phyloP scores from a whole-genome alignment of 2,797 vertebrate genomes.

The Gobio occitaniae region DNA sequence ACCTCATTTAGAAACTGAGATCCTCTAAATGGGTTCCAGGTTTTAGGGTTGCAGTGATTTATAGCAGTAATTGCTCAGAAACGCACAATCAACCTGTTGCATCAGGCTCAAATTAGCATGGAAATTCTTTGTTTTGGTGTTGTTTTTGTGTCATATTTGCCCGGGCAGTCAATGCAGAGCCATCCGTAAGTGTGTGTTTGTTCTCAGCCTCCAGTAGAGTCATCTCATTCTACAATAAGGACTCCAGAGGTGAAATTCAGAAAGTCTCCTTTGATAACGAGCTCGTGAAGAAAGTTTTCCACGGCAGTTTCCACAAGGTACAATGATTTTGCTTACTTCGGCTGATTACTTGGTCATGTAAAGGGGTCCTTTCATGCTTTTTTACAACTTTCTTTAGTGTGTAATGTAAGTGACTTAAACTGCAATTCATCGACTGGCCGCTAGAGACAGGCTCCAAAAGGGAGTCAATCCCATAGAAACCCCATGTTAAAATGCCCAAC shows the following conservation, averaged over 20 bases:
- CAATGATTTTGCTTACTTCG: neutral
- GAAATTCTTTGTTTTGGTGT: conserved; percentile 13
- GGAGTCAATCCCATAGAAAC: no score
- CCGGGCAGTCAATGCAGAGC: neutral
- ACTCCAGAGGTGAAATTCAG: conserved; percentile 92
- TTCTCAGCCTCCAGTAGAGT: conserved; percentile 90
- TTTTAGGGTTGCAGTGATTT: conserved; percentile 44
- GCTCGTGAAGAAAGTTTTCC: conserved; percentile 92
- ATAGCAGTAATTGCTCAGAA: conserved; percentile 46
- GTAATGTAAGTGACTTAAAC: no score
- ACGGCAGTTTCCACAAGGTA: conserved; percentile 99
- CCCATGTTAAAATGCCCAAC: no score
- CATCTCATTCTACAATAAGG: conserved; percentile 97
- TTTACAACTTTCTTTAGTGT: neutral
- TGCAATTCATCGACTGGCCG: no score
- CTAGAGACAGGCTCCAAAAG: no score
- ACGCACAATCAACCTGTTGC: neutral
- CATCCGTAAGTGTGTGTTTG: neutral
- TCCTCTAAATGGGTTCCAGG: conserved; percentile 50
- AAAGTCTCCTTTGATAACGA: conserved; percentile 90
- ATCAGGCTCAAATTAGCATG: conserved; percentile 5
- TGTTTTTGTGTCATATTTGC: neutral
- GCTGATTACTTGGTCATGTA: neutral
- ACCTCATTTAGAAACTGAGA: conserved; percentile 40
- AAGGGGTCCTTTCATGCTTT: neutral